Evolutionary conservation across 1,140 invertebrate species (phyloP), one percentile per base, ranked within the genome.

Genomic region (Brachystomella parvula): DNA sequence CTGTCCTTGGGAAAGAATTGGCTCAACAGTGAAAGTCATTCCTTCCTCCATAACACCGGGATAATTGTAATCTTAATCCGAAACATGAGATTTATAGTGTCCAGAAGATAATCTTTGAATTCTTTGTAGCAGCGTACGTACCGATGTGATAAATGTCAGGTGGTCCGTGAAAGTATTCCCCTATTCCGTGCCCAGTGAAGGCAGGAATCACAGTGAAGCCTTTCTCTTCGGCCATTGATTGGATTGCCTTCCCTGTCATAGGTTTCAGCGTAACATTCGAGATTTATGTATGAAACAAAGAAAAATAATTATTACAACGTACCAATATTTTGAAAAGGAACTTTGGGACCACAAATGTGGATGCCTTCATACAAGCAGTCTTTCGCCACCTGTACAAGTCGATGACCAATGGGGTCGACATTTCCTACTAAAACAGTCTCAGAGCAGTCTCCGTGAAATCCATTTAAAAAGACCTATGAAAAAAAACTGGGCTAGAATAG

Each of bases 21-120:
- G 94, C 76, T 96, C 94, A 49, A 97, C 90, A 0, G 94, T 96
- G 76, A 97, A 96, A 1, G 89, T 90, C 89, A 95, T 96, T 28
- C 92, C 92, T 47, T 87, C 75, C 70, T 82, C 73, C 93, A 96
- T 96, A 32, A 79, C 73, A n/a, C 86, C 89, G 12, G 83, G 79
- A 73, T 82, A 82, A 53, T 83, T 71, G 77, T 92, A 88, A 70
- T 80, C 89, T 90, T 72, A n/a, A 53, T 9, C 6, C 9, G n/a
- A 15, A 24, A 57, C 24, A 21, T 57, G 24, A 19, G 12, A 15
- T 30, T 21, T 26, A 31, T 12, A 44, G 19, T 57, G 6, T 32
- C 12, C 6, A 64, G 21, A 17, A 15, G 12, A 9, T 39, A 56
- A 32, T 32, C 2, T 57, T 32, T 9, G 29, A 17, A 21, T 3